Percentiles rank a stretch among this genome's conserved stretches.
phyloP scores from a whole-genome alignment of 2,888 invertebrate species.

The Polietes domitor region DNA sequence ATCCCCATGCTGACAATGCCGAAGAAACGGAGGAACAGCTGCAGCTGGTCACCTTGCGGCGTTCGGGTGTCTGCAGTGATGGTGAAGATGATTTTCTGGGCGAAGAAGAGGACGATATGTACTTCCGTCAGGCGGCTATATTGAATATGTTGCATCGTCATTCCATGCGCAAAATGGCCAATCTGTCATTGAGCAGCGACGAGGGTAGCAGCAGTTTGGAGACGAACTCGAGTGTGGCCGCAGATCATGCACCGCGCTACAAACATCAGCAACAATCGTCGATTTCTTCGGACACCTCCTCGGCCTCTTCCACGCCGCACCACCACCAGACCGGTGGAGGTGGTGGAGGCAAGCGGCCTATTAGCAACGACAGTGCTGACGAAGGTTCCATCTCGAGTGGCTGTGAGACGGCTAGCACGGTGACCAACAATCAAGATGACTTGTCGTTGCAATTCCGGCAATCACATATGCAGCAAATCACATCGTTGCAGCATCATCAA shows the following conservation, averaged over 20 bases:
- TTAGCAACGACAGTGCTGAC: conserved; percentile 83
- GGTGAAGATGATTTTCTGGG: conserved; percentile 77
- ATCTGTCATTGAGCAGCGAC: conserved; percentile 73
- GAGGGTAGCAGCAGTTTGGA: conserved; percentile 74
- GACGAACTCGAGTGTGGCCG: conserved; percentile 57
- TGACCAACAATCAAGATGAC: conserved; percentile 82
- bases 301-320: conserved; percentile 55
- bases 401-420: conserved; percentile 90
- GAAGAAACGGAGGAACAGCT: conserved; percentile 42
- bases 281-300: conserved; percentile 76
- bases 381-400: conserved; percentile 90
- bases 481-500: conserved; percentile 37
- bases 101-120: conserved; percentile 77
- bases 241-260: conserved; percentile 61
- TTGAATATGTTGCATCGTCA: conserved; percentile 79
- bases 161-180: conserved; percentile 77
- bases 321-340: not conserved
- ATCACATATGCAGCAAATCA: conserved; percentile 23
- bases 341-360: conserved; percentile 53
- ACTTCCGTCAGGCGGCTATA: conserved; percentile 79
- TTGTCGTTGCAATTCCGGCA: conserved; percentile 74
- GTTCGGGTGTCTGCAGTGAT: conserved; percentile 75
- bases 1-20: conserved; percentile 24
- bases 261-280: conserved; percentile 76
- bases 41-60: conserved; percentile 69